Evolutionary conservation across 2,888 invertebrate genomes (phyloP), one percentile per base, ranked within the genome.

Genomic region (Cheilosia urbana): DNA sequence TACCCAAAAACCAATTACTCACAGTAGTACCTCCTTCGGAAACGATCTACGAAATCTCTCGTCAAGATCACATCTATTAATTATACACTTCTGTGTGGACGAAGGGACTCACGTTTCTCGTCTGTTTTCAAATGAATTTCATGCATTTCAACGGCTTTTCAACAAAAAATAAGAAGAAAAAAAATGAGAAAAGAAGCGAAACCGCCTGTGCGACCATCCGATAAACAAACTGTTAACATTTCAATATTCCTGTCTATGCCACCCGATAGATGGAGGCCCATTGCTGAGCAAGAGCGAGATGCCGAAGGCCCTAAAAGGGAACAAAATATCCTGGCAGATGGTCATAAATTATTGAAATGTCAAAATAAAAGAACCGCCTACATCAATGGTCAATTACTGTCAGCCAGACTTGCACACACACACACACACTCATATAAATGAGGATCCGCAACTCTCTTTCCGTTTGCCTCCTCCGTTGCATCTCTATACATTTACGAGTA

Each of bases 341-440:
- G 87, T 87, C 85, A 88, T 88, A 88, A 88, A 88, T 88, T 87
- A 88, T 83, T 79, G 72, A 88, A 81, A 88, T 88, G 88, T 88
- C 88, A 88, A 88, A 88, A 88, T 88, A 88, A 88, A 88, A 87
- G 87, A 84, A 88, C 88, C 88, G 88, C 88, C 88, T 88, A 88
- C 88, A 88, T 88, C 88, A 87, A 84, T 88, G 88, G 88, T 88
- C 88, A 88, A 88, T 88, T 88, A 88, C 87, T 88, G 85, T 85
- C 85, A 85, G 85, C 30, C 82, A 75, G 84, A 73, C 24, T 51
- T 71, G 53, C 58, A 84, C 82, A 68, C 53, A 77, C 73, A 72
- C 24, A 24, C 27, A 30, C 9, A 30, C 30, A 0, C 9, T 6
- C 42, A 82, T 68, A 55, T 68, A 58, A 17, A 68, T 24, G 55